Percentiles rank a stretch among this genome's conserved stretches.
These are phyloP conservation scores for Fopius arisanus DNA, from an alignment of 1,140 invertebrate genomes.

Conservation along the genomic window DNA sequence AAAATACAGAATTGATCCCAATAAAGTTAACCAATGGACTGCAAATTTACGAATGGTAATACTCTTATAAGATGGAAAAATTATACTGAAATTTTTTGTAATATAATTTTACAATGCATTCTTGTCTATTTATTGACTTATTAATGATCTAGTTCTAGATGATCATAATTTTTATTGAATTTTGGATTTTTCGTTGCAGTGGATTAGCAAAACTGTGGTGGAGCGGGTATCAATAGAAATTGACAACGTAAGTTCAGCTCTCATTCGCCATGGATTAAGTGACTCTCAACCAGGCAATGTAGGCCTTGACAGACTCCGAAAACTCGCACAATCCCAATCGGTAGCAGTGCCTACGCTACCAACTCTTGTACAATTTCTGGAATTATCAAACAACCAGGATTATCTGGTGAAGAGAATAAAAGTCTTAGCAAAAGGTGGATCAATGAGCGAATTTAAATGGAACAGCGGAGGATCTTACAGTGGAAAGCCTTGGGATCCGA, in stretches of 20 bases:
- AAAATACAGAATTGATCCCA: slow-evolving; percentile 69
- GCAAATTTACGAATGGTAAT: slow-evolving; percentile 71
- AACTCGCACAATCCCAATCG: slow-evolving; percentile 71
- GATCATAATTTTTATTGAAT: not conserved
- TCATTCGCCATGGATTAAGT: slow-evolving; percentile 73
- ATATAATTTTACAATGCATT: no score
- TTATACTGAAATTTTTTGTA: no score
- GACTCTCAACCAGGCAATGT: slow-evolving; percentile 77
- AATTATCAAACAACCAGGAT: slow-evolving; percentile 81
- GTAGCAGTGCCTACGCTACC: slow-evolving; percentile 76
- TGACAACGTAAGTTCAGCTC: slow-evolving; percentile 70
- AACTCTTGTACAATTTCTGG: slow-evolving; percentile 78
- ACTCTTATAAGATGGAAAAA: no score
- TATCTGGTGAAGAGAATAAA: slow-evolving; percentile 81
- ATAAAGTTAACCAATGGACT: slow-evolving; percentile 72
- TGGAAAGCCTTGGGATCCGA: slow-evolving; percentile 79
- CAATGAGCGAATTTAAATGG: slow-evolving; percentile 84
- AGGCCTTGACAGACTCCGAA: slow-evolving; percentile 74
- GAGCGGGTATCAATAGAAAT: slow-evolving; percentile 76
- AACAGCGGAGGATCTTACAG: slow-evolving; percentile 76
- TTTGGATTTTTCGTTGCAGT: slow-evolving; percentile 64
- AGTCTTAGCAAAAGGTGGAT: slow-evolving; percentile 77
- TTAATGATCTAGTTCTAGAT: not conserved
- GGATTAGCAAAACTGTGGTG: slow-evolving; percentile 81
- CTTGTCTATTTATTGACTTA: no score